Evolutionary conservation across 2,113 vertebrate genomes (phyloP), one percentile per base, ranked within the genome.

Genomic region (Pterocles orientalis): DNA sequence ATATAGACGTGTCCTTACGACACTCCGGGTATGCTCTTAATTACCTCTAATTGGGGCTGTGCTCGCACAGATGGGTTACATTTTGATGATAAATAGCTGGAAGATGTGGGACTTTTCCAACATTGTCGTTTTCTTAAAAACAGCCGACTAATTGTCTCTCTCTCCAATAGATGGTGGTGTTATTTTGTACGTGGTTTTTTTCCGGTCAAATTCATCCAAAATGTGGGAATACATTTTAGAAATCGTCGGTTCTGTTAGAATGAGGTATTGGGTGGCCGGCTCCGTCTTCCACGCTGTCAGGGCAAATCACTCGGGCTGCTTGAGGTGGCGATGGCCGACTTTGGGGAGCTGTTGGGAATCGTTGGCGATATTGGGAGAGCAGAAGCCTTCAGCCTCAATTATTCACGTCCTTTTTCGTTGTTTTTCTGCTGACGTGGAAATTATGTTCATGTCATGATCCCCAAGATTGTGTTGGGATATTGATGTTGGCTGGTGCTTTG

Each of bases 1-100:
- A 28, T 77, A 33, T 57, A 62, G 88, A 90, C 8, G 6, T 79
- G 83, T 90, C 86, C 78, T 88, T 89, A 80, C 4, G 13, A 54
- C 62, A 36, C 61, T 48, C 69, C 39, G 18, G 72, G 64, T 81
- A 48, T 91, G 90, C 78, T 96, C 82, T 92, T 93, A 91, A 92
- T 93, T 88, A 79, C 48, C 62, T 71, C 78, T 90, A 85, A 81
- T 84, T 93, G 92, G 48, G 85, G 17, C 60, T 48, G 53, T 1
- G 4, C 29, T 10, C 0, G 50, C 90, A 53, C 92, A 90, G 92
- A 87, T 87, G 88, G 78, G 78, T 73, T 81, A 5, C 53, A 53
- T 82, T 94, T 85, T 64, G 62, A 61, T 88, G 91, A 93, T 68
- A 80, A 94, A 91, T 75, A 25, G 76, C 56, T 70, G 54, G 29